Conservation (phyloP, 2,113 vertebrate genomes). For the Montifringilla adamsi region DNA sequence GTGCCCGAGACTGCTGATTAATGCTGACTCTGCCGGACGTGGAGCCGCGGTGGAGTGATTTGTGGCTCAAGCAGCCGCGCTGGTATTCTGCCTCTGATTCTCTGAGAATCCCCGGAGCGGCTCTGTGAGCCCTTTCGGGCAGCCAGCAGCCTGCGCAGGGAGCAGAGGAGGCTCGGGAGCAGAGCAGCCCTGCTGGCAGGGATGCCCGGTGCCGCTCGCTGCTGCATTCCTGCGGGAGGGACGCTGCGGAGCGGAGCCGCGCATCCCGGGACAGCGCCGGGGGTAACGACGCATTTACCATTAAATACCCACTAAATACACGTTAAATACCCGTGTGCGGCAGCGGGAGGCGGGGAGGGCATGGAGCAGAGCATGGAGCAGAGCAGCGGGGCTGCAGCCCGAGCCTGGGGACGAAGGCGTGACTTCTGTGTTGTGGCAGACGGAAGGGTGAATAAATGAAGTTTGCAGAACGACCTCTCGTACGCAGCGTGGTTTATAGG, state of each 20-base stretch:
- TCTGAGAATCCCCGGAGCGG: too few species aligned
- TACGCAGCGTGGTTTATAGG: not conserved
- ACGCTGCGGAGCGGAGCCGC: conserved; percentile 13
- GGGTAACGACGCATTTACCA: not conserved
- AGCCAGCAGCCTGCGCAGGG: not conserved
- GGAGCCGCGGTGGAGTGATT: not conserved
- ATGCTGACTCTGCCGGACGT: not conserved
- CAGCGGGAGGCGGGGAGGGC: not conserved
- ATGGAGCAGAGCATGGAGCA: not conserved
- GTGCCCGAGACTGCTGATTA: not conserved
- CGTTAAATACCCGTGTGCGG: not conserved
- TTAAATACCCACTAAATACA: not conserved
- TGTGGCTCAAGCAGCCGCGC: not conserved
- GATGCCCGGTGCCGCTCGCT: not conserved
- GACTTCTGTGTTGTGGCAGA: not conserved
- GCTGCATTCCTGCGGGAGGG: not conserved
- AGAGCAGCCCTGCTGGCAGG: not conserved
- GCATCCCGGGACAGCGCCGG: not conserved
- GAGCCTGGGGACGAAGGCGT: not conserved
- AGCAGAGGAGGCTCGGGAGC: not conserved
- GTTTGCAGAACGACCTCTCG: not conserved
- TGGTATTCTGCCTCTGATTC: not conserved
- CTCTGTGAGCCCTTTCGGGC: not conserved
- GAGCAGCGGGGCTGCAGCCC: not conserved
- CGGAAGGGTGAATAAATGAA: not conserved